Evolutionary conservation across 2,888 invertebrate genomes (phyloP), one percentile per base, ranked within the genome.

Genomic region (Brachyptera putata): DNA sequence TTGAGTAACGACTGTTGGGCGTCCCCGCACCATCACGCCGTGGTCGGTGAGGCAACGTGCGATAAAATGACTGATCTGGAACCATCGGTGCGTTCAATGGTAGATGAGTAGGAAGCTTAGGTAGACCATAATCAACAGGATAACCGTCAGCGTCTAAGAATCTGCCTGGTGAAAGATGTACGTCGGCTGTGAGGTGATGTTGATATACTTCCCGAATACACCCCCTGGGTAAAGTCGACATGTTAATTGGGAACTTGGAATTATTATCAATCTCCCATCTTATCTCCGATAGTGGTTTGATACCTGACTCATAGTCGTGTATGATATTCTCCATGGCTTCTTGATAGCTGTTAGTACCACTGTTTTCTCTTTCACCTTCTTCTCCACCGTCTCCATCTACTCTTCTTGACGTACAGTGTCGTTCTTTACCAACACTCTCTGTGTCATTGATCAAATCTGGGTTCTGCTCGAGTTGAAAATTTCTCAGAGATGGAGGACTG

Each of bases 361-460:
- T 66, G 22, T 65, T 65, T 13, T 76, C 75, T 60, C 72, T 73
- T 24, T 74, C 72, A 1, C 73, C 75, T 50, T 76, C 77, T 26
- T 75, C 72, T 65, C 64, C 74, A 64, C 69, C 48, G 41, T 69
- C 69, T 11, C 66, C 67, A 36, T 60, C 61, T 4, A 64, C 67
- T 37, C 67, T 69, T 14, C 70, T 49, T 1, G 70, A 69, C 11
- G 70, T 66, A 7, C 68, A 67, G 67, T 71, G 74, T 66, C 73
- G 69, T 30, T 77, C 78, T 61, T 79, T 77, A 53, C 77, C 79
- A 1, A 79, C 79, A 65, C 78, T 84, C 76, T 87, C 87, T 67
- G 85, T 86, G 71, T 88, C 89, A 75, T 86, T 89, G 72, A 89
- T 86, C 72, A 89, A 79, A 76, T 89, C 89, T 58, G 89, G 89